Base-by-base conservation (phyloP, 2,888 invertebrate genomes). In the Phortica magna region DNA sequence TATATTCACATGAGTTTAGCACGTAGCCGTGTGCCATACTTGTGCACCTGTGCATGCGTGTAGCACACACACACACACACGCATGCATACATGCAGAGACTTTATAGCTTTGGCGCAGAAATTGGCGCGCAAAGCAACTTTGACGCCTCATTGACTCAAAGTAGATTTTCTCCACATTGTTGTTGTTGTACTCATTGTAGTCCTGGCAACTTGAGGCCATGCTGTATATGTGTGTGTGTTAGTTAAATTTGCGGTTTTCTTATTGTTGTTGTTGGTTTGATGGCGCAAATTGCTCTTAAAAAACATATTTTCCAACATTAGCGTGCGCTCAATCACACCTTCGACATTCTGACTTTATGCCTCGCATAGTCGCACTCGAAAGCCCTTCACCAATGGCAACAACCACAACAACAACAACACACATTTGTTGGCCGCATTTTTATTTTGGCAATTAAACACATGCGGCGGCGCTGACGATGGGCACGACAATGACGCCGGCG, bases 361-460 rank as follows among this genome's bases (percentile, higher is more conserved):
- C 22, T 61, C 19, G 1, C 17, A 19, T 10, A 19, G 17, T 22
- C 31, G 9, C 59, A 17, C 59, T 9, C 9, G 10, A 61, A 61
- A 61, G 10, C 19, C 22, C 61, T 61, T 61, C 19, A 22, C 10
- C 7, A 2, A 6, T 1, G 9, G 43, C 10, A 43, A 43, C 43
- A 43, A 43, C 43, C 7, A 6, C 48, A 2, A 2, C 48, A 48
- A 9, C 48, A 48, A 6, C 48, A 48, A 48, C 48, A 7, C 14
- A 14, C 7, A 9, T 9, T 48, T 48, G 48, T 48, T 48, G 48
- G 48, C 48, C 48, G 48, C 48, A 48, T 82, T 79, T 85, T 85
- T 86, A 87, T 89, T 90, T 88, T 89, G 89, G 88, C 89, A 90
- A 90, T 90, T 90, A 90, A 89, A 88, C 89, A 89, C 90, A 90